phyloP scores from a whole-genome alignment of 1,140 invertebrate genomes.

The Cecropterus lyciades region DNA sequence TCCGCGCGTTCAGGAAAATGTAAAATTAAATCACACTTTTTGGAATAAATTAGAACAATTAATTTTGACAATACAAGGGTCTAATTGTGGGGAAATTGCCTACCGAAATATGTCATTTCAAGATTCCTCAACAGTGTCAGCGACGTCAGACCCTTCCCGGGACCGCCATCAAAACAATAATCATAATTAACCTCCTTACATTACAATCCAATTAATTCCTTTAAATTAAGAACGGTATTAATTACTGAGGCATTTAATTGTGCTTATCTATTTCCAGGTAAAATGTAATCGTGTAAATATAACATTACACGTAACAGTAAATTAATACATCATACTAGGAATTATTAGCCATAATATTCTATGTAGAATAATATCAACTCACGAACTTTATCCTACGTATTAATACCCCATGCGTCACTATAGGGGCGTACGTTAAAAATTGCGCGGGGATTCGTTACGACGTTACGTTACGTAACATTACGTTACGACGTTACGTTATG shows the following conservation, averaged over 20 bases:
- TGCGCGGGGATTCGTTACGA: too few relatives aligned
- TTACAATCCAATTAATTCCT: not conserved
- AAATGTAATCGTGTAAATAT: not conserved
- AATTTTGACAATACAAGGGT: not conserved
- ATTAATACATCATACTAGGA: not conserved
- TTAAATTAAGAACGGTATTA: not conserved
- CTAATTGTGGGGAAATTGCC: not conserved
- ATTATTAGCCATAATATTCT: not conserved
- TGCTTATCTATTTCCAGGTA: not conserved
- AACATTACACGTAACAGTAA: not conserved
- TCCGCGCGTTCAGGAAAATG: too few relatives aligned
- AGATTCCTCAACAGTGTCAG: not conserved
- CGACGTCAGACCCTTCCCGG: not conserved
- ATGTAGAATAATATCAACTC: too few relatives aligned
- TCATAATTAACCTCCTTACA: too few relatives aligned
- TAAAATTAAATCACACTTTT: too few relatives aligned
- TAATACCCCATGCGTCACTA: too few relatives aligned
- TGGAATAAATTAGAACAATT: not conserved
- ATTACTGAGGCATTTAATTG: not conserved
- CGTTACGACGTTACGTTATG: too few relatives aligned
- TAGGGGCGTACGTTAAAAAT: too few relatives aligned
- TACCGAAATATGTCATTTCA: not conserved
- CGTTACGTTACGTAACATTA: too few relatives aligned
- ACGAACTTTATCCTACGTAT: too few relatives aligned
- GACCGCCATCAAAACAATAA: not conserved